Evolutionary conservation across 2,888 invertebrate genomes (phyloP).

Genomic region (Cyclophora albipunctata): DNA sequence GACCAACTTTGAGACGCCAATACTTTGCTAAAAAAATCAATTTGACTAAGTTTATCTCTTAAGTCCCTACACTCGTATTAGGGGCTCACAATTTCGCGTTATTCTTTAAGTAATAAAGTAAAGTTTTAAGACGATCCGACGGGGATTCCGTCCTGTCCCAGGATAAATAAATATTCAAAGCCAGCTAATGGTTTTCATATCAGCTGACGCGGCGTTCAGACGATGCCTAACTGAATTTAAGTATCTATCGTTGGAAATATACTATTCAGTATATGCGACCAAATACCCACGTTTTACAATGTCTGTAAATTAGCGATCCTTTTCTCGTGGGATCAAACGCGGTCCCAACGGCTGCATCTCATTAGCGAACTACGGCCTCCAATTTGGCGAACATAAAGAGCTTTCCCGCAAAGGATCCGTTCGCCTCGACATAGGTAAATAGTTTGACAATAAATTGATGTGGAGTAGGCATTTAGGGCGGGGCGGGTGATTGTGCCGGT

Average conservation of each 20-base stretch:
- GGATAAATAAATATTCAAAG: too few relatives aligned
- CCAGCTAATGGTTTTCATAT: too few relatives aligned
- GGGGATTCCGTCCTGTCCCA: slow-evolving; percentile 6
- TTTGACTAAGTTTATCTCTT: slow-evolving; percentile 38
- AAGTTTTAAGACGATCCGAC: slow-evolving; percentile 23
- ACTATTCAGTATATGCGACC: too few relatives aligned
- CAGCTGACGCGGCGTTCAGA: too few relatives aligned
- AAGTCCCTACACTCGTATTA: slow-evolving; percentile 35
- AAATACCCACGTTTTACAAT: too few relatives aligned
- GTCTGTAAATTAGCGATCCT: too few relatives aligned
- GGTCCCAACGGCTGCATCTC: slow-evolving; percentile 16
- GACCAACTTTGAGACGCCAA: too few relatives aligned
- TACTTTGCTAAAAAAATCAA: slow-evolving; percentile 26
- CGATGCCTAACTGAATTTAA: too few relatives aligned
- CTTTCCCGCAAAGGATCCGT: background rate
- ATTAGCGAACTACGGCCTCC: slow-evolving; percentile 1
- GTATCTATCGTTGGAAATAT: too few relatives aligned
- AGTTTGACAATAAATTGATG: slow-evolving; percentile 28
- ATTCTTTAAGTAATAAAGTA: slow-evolving; percentile 33
- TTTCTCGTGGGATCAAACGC: background rate
- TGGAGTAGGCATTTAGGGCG: slow-evolving; percentile 19
- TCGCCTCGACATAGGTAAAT: slow-evolving; percentile 13
- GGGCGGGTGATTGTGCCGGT: slow-evolving; percentile 20
- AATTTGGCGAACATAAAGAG: too few relatives aligned
- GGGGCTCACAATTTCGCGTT: slow-evolving; percentile 34